phyloP scores from a whole-genome alignment of 2,113 vertebrate genomes.

The Ploceus nigricollis region DNA sequence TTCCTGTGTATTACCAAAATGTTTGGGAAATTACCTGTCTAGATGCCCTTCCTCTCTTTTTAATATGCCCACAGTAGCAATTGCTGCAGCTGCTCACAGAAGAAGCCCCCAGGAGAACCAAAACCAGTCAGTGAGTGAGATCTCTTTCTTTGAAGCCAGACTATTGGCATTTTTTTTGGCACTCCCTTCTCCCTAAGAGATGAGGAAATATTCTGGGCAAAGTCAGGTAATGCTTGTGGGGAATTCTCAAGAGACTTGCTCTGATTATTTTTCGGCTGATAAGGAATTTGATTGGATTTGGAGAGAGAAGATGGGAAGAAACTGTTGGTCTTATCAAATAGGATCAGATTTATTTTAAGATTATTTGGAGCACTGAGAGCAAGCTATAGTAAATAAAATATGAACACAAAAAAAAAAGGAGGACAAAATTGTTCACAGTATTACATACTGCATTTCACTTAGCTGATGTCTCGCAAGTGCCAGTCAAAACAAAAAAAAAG shows the following conservation, averaged over 20 bases:
- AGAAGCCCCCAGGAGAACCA: background rate
- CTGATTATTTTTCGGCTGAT: constrained; percentile 15
- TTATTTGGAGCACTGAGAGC: constrained; percentile 7
- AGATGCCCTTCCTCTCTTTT: background rate
- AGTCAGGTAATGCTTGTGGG: background rate
- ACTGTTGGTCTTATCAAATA: constrained; percentile 9
- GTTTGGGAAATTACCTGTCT: background rate
- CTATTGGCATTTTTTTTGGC: background rate
- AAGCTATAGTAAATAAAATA: constrained; percentile 39
- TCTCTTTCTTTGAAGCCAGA: background rate
- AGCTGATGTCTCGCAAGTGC: background rate
- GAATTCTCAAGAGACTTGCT: background rate
- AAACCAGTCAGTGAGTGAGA: background rate
- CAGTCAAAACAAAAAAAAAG: constrained; percentile 4
- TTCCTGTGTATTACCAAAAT: background rate
- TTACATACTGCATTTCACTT: background rate
- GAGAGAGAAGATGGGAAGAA: background rate
- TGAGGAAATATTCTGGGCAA: background rate
- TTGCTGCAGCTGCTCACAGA: background rate
- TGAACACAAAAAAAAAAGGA: background rate
- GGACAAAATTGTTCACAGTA: background rate
- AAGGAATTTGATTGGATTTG: constrained; percentile 20
- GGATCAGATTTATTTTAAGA: constrained; percentile 37
- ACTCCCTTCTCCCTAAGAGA: background rate
- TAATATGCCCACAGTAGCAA: background rate